Evolutionary conservation across 2,888 invertebrate species (phyloP), one percentile per base, ranked within the genome.

Genomic region (Aleiodes leptofemur): DNA sequence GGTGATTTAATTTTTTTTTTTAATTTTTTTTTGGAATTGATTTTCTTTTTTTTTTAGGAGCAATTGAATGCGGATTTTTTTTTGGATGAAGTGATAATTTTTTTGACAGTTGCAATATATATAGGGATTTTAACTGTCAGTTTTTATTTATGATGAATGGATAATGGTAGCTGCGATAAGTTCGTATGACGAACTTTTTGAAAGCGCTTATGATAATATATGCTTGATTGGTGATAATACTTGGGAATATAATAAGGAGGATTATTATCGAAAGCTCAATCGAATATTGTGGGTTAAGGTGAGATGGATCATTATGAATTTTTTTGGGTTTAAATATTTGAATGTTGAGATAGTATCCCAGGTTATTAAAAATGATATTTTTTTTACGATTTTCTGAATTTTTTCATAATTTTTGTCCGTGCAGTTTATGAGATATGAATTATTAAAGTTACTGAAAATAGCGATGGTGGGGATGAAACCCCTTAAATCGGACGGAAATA

Each of bases 201-300:
- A 83, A 77, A 85, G 83, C 83, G 87, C 88, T 29, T 85, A 86
- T 69, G 87, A 86, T 53, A 89, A 88, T 80, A 84, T 89, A 72
- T 83, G 82, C 76, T 79, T 89, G 74, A 84, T 86, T 69, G 89
- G 87, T 55, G 85, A 88, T 79, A 82, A 79, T 78, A 83, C 84
- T 74, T 89, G 89, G 89, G 82, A 83, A 43, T 82, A 77, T 74
- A 82, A 86, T 76, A 79, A 80, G 50, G 84, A 84, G 43, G 86
- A 88, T 78, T 78, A 81, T 6, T 89, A 86, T 79, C 82, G 84
- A 78, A 86, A 85, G 79, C 82, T 86, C 68, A 88, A 89, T 81
- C 85, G 84, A 74, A 82, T 80, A 38, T 80, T 88, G 81, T 86
- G 87, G 85, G 81, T 86, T 79, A 82, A 86, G 86, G 89, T 89